Base-by-base conservation (phyloP, 2,888 invertebrate genomes). In the Troides helena region DNA sequence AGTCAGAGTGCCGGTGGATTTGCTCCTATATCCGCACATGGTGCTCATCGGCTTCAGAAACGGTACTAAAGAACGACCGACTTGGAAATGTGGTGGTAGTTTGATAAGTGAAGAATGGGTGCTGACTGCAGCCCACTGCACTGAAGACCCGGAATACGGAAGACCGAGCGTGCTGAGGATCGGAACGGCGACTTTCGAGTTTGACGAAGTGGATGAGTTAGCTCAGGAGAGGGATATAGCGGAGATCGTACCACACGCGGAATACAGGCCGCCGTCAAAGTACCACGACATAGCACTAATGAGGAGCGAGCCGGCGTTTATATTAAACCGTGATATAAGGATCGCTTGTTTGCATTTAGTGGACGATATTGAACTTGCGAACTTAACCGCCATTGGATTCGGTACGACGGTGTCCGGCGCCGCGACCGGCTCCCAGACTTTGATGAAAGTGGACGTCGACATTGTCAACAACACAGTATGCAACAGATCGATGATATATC, bases 221-320 rank as follows among this genome's bases (percentile, higher is more conserved):
- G 89, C 92, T 2, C 94, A 94, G 77, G 93, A 94, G 60, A 86
- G 94, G 68, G 74, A 78, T 4, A 82, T 95, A 1, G 82, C 81
- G 0, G 76, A 89, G 43, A 84, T 90, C 0, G 80, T 94, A 0
- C 74, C 83, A 0, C 95, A 95, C 82, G 95, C 95, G 0, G 81
- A 87, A 1, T 95, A 94, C 77, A 88, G 87, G 58, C 86, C 93
- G 0, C 93, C 94, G 0, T 90, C 93, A 0, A 93, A 93, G 75
- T 93, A 91, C 65, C 93, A 96, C 77, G 96, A 96, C 75, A 94
- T 96, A 67, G 96, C 95, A 0, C 79, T 96, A 14, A 87, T 96
- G 74, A 92, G 88, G 78, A 84, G 95, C 56, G 85, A 90, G 10
- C 76, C 81, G 21, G 81, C 87, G 0, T 94, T 94, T 14, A 76